Conservation (phyloP, 2,888 invertebrate genomes). For the Venusia cambrica region DNA sequence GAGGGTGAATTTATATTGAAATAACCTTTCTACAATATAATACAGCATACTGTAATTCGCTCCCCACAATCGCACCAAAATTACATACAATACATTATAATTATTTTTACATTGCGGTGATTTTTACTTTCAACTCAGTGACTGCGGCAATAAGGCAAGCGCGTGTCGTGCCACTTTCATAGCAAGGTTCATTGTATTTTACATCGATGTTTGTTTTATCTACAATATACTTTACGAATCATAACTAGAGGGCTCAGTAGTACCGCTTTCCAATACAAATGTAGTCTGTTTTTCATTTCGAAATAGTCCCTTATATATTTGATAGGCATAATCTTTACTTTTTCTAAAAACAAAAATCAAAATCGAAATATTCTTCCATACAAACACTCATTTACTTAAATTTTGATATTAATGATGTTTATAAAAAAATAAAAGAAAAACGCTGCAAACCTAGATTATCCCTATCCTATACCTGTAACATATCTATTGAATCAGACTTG, state of each 20-base stretch:
- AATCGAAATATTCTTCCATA: too few relatives aligned
- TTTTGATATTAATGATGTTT: too few relatives aligned
- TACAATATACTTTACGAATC: conserved; percentile 4
- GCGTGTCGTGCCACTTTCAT: conserved; percentile 1
- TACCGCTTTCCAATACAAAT: too few relatives aligned
- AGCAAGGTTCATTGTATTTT: conserved; percentile 10
- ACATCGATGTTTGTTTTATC: conserved; percentile 6
- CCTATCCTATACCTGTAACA: too few relatives aligned
- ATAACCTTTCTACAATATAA: conserved; percentile 76
- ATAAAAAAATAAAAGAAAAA: too few relatives aligned
- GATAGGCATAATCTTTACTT: too few relatives aligned
- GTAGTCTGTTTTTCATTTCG: too few relatives aligned
- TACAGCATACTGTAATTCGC: conserved; percentile 67
- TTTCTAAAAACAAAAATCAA: too few relatives aligned
- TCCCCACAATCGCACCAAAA: conserved; percentile 39
- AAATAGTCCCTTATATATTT: too few relatives aligned
- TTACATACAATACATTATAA: conserved; percentile 27
- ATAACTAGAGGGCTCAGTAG: conserved; percentile 5
- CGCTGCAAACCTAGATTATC: too few relatives aligned
- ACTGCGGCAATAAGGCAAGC: conserved; percentile 7
- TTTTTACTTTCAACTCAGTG: conserved; percentile 34
- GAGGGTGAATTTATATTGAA: conserved; percentile 77
- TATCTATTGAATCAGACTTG: too few relatives aligned
- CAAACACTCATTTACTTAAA: too few relatives aligned
- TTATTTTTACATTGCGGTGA: conserved; percentile 49